Evolutionary conservation across 2,797 vertebrate species (phyloP), one percentile per base, ranked within the genome.

Genomic region (Lepilemur ruficaudatus): DNA sequence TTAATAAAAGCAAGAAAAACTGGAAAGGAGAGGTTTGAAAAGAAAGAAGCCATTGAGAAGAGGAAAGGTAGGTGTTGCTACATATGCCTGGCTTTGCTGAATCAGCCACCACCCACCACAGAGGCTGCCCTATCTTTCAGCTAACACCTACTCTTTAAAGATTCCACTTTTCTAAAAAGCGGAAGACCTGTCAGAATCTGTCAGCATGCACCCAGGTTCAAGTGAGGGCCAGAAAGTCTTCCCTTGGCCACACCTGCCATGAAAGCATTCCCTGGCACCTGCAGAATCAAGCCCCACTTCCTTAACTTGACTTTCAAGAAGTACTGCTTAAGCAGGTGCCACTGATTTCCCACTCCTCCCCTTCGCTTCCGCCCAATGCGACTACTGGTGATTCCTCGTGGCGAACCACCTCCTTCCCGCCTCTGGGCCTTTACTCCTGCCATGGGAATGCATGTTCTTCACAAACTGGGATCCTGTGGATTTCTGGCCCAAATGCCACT

Each of bases 401-500:
- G 18, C 80, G 28, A 82, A 23, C 5, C 3, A 72, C 8, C 38
- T 46, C 69, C 67, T 83, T 38, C 35, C 7, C 79, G 50, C 0
- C 48, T 65, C 82, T 69, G 17, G 52, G 41, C 6, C 48, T 65
- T 41, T 4, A 69, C 10, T 35, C 35, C 32, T 61, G 12, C 1
- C 4, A 52, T 5, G 22, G 25, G 12, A 69, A 70, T 23, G 28
- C 41, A 69, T 15, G 23, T 15, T 13, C 25, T 59, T 87, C 80
- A 87, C n/a, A 87, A 73, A 65, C 1, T 52, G 55, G 72, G 35
- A 79, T 72, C 57, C 32, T 18, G n/a, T 38, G 7, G 59, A 50
- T 61, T 91, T 95, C 88, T 94, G 23, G 25, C 65, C 89, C 57
- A 41, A 92, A 96, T 35, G 52, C 13, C 63, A 61, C 52, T 38